Base-by-base conservation (phyloP, 2,113 vertebrate species). In the Etheostoma spectabile region DNA sequence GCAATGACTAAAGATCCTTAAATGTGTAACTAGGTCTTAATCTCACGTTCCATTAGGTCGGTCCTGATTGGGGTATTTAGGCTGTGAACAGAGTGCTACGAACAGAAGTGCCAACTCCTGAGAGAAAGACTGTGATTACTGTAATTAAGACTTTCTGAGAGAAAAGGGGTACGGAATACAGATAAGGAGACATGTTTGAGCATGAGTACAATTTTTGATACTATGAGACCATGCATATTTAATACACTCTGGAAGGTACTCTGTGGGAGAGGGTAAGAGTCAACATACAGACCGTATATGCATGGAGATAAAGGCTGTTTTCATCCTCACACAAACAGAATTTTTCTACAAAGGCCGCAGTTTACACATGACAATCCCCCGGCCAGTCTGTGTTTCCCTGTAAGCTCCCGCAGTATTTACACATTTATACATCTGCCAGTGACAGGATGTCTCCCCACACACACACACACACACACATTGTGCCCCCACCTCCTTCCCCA, bases 111-210 rank as follows among this genome's bases (percentile, higher is more conserved):
- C 80, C 83, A 62, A 77, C 75, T 64, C 68, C 79, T 79, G 86
- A 91, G 85, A 79, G 59, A 85, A 72, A 80, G 82, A 67, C 65
- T 64, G 74, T 91, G 88, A 94, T 93, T 94, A 89, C 86, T 71
- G 80, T 93, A 91, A 94, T 94, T 86, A 92, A 89, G 77, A 74
- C 61, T 77, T 78, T 91, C 92, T 77, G 56, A 83, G 74, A 70
- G 53, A 2, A 65, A 66, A 86, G 59, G 19, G 83, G 24, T 70
- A 24, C 22, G 68, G 48, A 45, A 19, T 45, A 56, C 19, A 19
- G 42, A 33, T 8, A 11, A 51, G 27, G 24, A 48, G 14, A 52
- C 3, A 30, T 52, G 51, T 83, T 52, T 18, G 19, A 67, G n/a
- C 52, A 18, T 13, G 19, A 72, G 22, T 64, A 21, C 22, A 55